A percentile compares a stretch with the other conserved stretches of the same genome.
Evolutionary conservation across 2,113 vertebrate species (phyloP).

Genomic region (Pagrus major): DNA sequence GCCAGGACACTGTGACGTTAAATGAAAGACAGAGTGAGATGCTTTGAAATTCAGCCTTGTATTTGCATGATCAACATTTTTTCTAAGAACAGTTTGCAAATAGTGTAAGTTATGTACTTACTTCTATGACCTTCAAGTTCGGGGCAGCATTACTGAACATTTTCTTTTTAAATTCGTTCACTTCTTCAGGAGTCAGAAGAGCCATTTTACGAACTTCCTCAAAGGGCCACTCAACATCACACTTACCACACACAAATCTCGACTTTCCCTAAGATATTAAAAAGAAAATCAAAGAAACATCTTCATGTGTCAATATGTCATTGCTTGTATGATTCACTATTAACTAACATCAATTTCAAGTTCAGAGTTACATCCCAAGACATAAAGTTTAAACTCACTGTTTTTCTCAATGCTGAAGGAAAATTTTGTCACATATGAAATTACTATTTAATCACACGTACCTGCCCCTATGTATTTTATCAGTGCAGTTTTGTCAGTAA

Average conservation of each 20-base stretch:
- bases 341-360: no score
- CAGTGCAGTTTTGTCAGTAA: no score
- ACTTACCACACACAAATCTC: conserved; percentile 44
- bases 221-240: conserved; percentile 39
- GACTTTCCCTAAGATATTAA: conserved; percentile 23
- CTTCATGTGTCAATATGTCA: no score
- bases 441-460: no score
- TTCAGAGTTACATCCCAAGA: no score
- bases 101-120: conserved; percentile 31
- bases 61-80: neutral
- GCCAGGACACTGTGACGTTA: conserved; percentile 43
- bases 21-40: neutral
- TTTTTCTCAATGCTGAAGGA: no score
- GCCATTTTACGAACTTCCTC: conserved; percentile 64
- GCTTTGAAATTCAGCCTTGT: neutral
- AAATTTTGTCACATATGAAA: no score
- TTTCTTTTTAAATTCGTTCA: conserved; percentile 31
- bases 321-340: no score
- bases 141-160: neutral
- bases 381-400: no score
- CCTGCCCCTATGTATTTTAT: no score
- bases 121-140: neutral
- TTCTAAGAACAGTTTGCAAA: neutral
- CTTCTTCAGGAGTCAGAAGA: conserved; percentile 45
- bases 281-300: neutral